These are phyloP conservation scores for Chymomyza amoena DNA, from an alignment of 2,888 invertebrate genomes.

Conservation along the genomic window DNA sequence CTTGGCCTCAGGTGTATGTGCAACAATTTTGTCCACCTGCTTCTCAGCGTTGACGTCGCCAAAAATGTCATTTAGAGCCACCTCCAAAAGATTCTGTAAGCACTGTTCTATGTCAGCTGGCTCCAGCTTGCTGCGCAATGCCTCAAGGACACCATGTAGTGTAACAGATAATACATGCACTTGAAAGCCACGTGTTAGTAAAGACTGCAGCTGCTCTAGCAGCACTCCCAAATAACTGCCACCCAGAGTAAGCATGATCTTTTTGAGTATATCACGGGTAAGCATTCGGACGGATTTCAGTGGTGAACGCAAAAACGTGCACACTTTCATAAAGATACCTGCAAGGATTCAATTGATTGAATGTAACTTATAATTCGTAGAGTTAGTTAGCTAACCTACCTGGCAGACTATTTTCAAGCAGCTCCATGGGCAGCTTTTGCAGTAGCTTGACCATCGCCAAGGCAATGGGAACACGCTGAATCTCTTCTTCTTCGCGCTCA, in stretches of 20 bases:
- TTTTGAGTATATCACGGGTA: constrained; percentile 94
- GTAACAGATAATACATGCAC: constrained; percentile 95
- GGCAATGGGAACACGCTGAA: constrained; percentile 93
- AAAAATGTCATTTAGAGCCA: constrained; percentile 93
- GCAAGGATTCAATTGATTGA: neutral
- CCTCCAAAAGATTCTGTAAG: constrained; percentile 87
- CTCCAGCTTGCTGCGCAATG: constrained; percentile 85
- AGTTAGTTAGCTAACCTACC: constrained; percentile 41
- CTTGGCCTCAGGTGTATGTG: constrained; percentile 90
- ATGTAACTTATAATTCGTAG: neutral
- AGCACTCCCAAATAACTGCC: constrained; percentile 88
- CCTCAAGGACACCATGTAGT: constrained; percentile 88
- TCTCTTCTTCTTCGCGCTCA: constrained; percentile 93
- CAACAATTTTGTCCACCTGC: constrained; percentile 90
- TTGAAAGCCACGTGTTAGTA: constrained; percentile 94
- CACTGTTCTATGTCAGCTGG: constrained; percentile 89
- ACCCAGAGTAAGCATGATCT: constrained; percentile 92
- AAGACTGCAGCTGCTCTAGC: constrained; percentile 87
- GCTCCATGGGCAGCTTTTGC: constrained; percentile 88
- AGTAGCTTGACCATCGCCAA: constrained; percentile 94
- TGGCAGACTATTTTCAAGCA: constrained; percentile 87
- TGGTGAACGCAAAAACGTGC: constrained; percentile 93
- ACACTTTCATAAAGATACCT: constrained; percentile 92
- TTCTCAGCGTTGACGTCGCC: constrained; percentile 94
- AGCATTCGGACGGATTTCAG: constrained; percentile 90